Base-by-base conservation (phyloP, 2,113 vertebrate species). In the Enhydra lutris region DNA sequence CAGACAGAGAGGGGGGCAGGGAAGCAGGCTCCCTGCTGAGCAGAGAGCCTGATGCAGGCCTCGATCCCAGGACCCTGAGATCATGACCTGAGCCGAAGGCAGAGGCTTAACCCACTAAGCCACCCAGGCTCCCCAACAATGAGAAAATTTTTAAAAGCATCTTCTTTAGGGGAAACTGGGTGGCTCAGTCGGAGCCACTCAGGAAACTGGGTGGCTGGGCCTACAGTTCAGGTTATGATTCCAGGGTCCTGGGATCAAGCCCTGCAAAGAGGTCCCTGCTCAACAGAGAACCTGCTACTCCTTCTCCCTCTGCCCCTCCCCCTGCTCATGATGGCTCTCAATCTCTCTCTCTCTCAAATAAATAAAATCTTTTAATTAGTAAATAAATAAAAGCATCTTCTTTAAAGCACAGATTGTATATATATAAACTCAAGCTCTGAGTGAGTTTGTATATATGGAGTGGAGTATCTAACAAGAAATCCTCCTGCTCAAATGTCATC, bases 1-100 rank as follows among this genome's bases (percentile, higher is more conserved):
- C 50, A 52, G 50, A 8, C 15, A 1, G 15, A 5, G 50, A 1
- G 0, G 1, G 4, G 4, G 50, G 50, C 39, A 4, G 50, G 47
- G 50, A 17, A 52, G 52, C 4, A 52, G 52, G 52, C 52, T 52
- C 52, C 52, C 52, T 18, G 15, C 52, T 17, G 15, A 52, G 15
- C 52, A 52, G 15, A 17, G 52, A 52, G 52, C 52, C 52, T 2
- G 15, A 52, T 52, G 52, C 4, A 1, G 52, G 52, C 1, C 52
- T 52, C 50, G 0, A 52, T 52, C 4, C 52, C 52, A 17, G 52
- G 3, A 52, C 15, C 1, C 52, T 52, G 52, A 2, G 15, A 52
- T 52, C 52, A 52, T 52, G 52, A 52, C 52, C 52, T 52, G 52
- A 52, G 52, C 52, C 52, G 4, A 52, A 52, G 52, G 52, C 52